A percentile compares a stretch with the other conserved stretches of the same genome.
These are phyloP conservation scores for Pachyramphus minor DNA, from an alignment of 2,113 vertebrate species.

Conservation along the genomic window DNA sequence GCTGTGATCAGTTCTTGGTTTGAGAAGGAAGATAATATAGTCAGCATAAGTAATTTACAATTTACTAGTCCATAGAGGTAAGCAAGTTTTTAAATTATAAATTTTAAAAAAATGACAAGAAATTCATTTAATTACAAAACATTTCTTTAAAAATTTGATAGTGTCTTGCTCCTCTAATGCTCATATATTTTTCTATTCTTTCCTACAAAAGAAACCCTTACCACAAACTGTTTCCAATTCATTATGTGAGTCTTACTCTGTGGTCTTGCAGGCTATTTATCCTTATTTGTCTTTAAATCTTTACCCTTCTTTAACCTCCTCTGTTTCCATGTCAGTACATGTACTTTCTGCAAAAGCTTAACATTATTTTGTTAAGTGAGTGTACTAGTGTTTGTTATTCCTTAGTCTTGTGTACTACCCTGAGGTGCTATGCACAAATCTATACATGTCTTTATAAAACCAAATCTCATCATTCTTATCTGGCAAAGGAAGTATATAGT, in stretches of 20 bases:
- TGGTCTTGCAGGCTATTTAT: background rate
- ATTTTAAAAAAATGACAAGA: accelerated
- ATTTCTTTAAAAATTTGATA: background rate
- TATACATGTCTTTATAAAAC: background rate
- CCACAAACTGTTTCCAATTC: background rate
- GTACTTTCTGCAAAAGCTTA: background rate
- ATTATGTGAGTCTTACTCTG: background rate
- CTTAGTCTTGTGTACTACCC: background rate
- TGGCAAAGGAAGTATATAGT: background rate
- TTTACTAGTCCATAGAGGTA: background rate
- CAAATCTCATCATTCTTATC: background rate
- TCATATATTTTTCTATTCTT: background rate
- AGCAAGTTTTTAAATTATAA: background rate
- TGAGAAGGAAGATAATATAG: background rate
- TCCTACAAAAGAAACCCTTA: background rate
- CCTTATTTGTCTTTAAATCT: background rate
- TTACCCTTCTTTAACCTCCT: background rate
- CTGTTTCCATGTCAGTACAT: background rate
- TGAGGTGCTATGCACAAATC: background rate
- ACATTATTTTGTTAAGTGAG: background rate
- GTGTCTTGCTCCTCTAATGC: background rate
- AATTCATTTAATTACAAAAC: background rate
- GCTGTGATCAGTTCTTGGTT: background rate
- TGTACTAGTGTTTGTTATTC: background rate
- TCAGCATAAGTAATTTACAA: background rate